Evolutionary conservation across 2,888 invertebrate species (phyloP), one percentile per base, ranked within the genome.

Genomic region (Cantharis lateralis): DNA sequence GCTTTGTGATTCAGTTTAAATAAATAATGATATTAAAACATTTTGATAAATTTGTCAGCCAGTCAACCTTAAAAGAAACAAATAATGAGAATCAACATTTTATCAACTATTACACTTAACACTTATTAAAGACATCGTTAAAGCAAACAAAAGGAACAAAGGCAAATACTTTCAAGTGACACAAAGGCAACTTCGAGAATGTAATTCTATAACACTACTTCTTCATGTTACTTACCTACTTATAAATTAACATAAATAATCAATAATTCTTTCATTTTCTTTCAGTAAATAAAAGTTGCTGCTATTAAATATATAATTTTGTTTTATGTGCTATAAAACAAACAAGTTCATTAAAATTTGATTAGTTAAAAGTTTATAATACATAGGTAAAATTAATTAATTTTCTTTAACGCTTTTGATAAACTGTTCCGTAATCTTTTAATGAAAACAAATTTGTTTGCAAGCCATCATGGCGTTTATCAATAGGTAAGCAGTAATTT

Each of bases 401-500:
- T 48, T 48, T 48, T 48, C 48, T 48, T 48, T 48, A 48, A 48
- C 48, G 48, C 48, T 48, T 48, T 48, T 48, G 48, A 48, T 48
- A 48, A 48, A 48, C 48, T 48, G 48, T 48, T 48, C 48, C 48
- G 48, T 48, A 48, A 48, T 48, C 48, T 66, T 66, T 66, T 66
- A 72, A 72, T 72, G 32, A 64, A 72, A 66, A 66, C 26, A 72
- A 66, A 62, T 71, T 62, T 63, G 62, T 71, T 66, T 63, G 62
- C 24, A 71, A 20, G 15, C 26, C 72, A 72, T 66, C 63, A 66
- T 61, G 26, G 64, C 28, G 15, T 18, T 20, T 66, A 72, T 72
- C 72, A 72, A 66, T 66, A 66, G 72, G 72, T 20, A 48, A n/a
- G 32, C 66, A 48, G 72, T 24, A 72, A 72, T 72, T 72, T 72